These are phyloP conservation scores for Acipenser oxyrinchus DNA, from an alignment of 2,797 vertebrate genomes.

Conservation along the genomic window DNA sequence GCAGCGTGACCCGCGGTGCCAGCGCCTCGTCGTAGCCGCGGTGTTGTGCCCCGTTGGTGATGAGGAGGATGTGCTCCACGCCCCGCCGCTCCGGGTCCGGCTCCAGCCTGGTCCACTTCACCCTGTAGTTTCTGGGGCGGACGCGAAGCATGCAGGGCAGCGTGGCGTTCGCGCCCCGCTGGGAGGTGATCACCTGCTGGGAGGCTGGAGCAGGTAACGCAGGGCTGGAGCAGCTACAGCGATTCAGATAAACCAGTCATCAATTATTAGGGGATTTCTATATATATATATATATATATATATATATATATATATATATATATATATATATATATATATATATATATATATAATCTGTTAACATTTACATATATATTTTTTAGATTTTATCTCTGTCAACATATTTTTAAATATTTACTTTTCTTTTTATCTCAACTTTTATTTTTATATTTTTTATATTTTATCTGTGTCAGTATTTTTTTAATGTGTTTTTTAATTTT, in stretches of 20 bases:
- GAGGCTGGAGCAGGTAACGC: slow-evolving; percentile 77
- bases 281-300: too few species aligned
- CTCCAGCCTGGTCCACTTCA: slow-evolving; percentile 86
- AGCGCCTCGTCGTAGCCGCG: slow-evolving; percentile 66
- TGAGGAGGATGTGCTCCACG: slow-evolving; percentile 70
- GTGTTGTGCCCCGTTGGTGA: slow-evolving; percentile 66
- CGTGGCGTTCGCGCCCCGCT: slow-evolving; percentile 67
- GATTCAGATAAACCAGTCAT: neutral
- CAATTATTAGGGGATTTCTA: too few species aligned
- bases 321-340: too few species aligned
- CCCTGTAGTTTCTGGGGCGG: slow-evolving; percentile 69
- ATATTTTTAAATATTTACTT: too few species aligned
- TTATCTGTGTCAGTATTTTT: too few species aligned
- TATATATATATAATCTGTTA: too few species aligned
- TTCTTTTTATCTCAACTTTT: too few species aligned
- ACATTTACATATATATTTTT: too few species aligned
- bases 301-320: too few species aligned
- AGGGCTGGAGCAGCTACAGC: slow-evolving; percentile 25
- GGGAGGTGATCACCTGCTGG: slow-evolving; percentile 60
- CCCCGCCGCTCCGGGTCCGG: slow-evolving; percentile 40
- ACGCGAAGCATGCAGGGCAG: slow-evolving; percentile 75
- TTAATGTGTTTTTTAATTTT: too few species aligned
- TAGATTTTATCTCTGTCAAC: too few species aligned
- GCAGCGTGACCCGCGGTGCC: slow-evolving; percentile 60
- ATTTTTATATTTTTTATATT: too few species aligned